phyloP scores from a whole-genome alignment of 2,797 vertebrate genomes.

The Synanceia verrucosa region DNA sequence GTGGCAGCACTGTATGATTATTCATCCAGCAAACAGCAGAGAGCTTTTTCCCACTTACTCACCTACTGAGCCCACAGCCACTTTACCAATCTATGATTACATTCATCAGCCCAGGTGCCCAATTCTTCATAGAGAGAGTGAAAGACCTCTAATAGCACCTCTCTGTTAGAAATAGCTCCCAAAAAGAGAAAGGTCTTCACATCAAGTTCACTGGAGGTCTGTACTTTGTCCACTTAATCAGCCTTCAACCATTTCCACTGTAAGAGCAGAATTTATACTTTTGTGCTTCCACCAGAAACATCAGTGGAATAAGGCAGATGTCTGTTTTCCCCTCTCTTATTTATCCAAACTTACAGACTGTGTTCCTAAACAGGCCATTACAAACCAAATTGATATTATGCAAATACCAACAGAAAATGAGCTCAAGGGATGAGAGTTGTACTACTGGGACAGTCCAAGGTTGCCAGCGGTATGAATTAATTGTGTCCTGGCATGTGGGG shows the following conservation, averaged over 20 bases:
- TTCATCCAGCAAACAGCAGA: slow-evolving; percentile 49
- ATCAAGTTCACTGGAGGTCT: slow-evolving; percentile 22
- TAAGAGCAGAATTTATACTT: slow-evolving; percentile 13
- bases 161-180: slow-evolving; percentile 32
- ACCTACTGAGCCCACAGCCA: slow-evolving; percentile 55
- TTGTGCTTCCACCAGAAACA: slow-evolving; percentile 27
- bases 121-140: slow-evolving; percentile 29
- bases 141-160: not conserved
- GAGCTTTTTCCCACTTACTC: slow-evolving; percentile 39
- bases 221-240: slow-evolving; percentile 3
- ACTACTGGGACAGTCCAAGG: slow-evolving; percentile 60
- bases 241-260: slow-evolving; percentile 8
- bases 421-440: slow-evolving; percentile 47
- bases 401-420: slow-evolving; percentile 66
- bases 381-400: slow-evolving; percentile 75
- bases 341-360: slow-evolving; percentile 59
- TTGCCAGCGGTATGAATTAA: slow-evolving; percentile 75
- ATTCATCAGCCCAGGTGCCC: slow-evolving; percentile 56
- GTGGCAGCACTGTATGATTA: slow-evolving; percentile 61
- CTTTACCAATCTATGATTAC: slow-evolving; percentile 66
- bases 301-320: slow-evolving; percentile 16
- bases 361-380: slow-evolving; percentile 57
- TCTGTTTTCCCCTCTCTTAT: slow-evolving; percentile 7
- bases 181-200: slow-evolving; percentile 21
- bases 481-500: slow-evolving; percentile 67